phyloP scores from a whole-genome alignment of 2,113 vertebrate species.

The Indri indri region DNA sequence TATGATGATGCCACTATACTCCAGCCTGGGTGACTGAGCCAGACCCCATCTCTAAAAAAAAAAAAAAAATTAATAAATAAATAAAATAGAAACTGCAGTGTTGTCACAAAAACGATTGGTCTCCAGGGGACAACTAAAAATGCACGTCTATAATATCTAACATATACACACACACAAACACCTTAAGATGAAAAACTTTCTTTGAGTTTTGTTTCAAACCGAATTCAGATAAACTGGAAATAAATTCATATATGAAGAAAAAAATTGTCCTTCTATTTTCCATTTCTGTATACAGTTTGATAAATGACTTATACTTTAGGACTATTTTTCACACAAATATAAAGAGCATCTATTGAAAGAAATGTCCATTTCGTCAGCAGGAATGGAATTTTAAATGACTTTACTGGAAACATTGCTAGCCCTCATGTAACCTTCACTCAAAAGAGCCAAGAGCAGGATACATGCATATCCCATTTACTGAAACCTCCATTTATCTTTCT shows the following conservation, averaged over 20 bases:
- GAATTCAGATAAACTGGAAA: not conserved
- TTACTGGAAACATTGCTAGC: not conserved
- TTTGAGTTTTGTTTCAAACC: conserved; percentile 1
- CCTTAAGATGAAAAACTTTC: not conserved
- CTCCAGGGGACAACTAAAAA: not conserved
- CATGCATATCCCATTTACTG: not conserved
- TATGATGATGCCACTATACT: too few species aligned
- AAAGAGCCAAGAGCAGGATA: not conserved
- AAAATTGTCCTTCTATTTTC: conserved; percentile 33
- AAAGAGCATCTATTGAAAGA: conserved; percentile 24
- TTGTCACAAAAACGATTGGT: not conserved
- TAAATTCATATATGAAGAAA: conserved; percentile 1
- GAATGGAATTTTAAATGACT: conserved; percentile 44
- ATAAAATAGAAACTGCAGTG: not conserved
- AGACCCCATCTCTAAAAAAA: too few species aligned
- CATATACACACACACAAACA: not conserved
- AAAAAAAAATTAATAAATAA: too few species aligned
- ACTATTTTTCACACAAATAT: conserved; percentile 47
- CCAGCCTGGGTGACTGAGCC: too few species aligned
- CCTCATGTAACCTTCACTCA: not conserved
- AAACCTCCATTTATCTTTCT: conserved; percentile 7
- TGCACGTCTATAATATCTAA: not conserved
- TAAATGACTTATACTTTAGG: conserved; percentile 19
- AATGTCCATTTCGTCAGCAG: not conserved
- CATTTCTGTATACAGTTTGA: conserved; percentile 22